phyloP scores from a whole-genome alignment of 2,113 vertebrate species.

The Chionomys nivalis region DNA sequence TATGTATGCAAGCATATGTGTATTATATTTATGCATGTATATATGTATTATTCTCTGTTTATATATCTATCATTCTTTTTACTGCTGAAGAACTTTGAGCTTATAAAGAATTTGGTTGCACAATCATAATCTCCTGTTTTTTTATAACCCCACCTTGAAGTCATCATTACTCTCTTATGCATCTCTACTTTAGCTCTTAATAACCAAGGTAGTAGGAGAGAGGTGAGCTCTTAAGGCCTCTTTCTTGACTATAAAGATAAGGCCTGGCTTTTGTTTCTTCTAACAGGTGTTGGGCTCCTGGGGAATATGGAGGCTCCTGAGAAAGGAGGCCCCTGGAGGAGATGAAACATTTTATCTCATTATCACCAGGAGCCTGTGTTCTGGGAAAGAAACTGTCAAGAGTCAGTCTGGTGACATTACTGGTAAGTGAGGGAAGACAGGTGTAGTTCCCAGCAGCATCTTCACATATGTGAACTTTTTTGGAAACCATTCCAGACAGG shows the following conservation, averaged over 20 bases:
- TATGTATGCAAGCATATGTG: neutral
- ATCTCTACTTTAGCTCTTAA: neutral
- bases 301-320: neutral
- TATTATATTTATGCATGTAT: neutral
- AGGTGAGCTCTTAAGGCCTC: conserved; percentile 19
- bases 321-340: accelerated
- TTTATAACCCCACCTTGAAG: neutral
- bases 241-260: neutral
- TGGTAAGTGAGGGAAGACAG: neutral
- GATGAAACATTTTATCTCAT: accelerated
- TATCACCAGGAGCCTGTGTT: neutral
- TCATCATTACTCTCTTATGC: neutral
- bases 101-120: neutral
- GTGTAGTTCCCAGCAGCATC: neutral
- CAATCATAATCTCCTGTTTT: neutral
- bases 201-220: neutral
- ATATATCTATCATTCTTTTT: neutral
- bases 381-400: neutral
- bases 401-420: neutral
- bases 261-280: neutral
- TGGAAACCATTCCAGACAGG: neutral
- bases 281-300: neutral
- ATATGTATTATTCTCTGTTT: neutral
- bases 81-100: neutral
- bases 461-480: neutral